These are phyloP conservation scores for Teleogryllus oceanicus DNA, from an alignment of 2,888 invertebrate species.

Conservation along the genomic window DNA sequence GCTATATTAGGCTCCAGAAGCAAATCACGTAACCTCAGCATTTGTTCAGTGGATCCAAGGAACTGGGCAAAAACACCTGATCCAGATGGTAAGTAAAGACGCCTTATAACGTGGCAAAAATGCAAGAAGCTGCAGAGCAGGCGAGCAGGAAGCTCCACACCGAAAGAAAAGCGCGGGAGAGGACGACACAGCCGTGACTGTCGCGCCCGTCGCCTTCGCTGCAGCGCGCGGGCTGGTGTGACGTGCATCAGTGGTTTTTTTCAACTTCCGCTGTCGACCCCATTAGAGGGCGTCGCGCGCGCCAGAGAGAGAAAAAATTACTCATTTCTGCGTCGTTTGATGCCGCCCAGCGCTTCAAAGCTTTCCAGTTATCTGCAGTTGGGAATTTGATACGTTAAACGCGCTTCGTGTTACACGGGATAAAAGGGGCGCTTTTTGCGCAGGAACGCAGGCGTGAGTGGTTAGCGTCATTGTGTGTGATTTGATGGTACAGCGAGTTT, in stretches of 20 bases:
- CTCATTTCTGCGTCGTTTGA: slow-evolving; percentile 9
- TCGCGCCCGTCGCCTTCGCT: no score
- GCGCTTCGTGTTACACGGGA: background rate
- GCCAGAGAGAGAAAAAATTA: slow-evolving; percentile 9
- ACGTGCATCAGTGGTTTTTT: slow-evolving; percentile 12
- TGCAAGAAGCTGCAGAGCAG: no score
- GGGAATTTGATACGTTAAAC: slow-evolving; percentile 18
- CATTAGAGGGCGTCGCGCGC: slow-evolving; percentile 3
- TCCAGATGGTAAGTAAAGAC: no score
- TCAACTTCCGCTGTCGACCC: slow-evolving; percentile 7
- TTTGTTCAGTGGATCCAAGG: no score
- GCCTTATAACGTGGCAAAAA: no score
- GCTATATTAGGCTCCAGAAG: no score
- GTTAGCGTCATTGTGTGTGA: slow-evolving; percentile 18
- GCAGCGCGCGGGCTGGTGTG: background rate
- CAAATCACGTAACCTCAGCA: no score
- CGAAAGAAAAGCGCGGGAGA: no score
- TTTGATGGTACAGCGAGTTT: slow-evolving; percentile 10
- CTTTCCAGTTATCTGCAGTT: slow-evolving; percentile 18
- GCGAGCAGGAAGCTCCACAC: no score
- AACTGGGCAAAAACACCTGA: no score
- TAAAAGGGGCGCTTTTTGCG: background rate
- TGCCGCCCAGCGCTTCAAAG: slow-evolving; percentile 18
- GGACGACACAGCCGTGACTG: no score
- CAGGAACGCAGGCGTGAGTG: background rate